These are phyloP conservation scores for Leptonema lineaticorne DNA, from an alignment of 1,140 invertebrate species.

Conservation along the genomic window DNA sequence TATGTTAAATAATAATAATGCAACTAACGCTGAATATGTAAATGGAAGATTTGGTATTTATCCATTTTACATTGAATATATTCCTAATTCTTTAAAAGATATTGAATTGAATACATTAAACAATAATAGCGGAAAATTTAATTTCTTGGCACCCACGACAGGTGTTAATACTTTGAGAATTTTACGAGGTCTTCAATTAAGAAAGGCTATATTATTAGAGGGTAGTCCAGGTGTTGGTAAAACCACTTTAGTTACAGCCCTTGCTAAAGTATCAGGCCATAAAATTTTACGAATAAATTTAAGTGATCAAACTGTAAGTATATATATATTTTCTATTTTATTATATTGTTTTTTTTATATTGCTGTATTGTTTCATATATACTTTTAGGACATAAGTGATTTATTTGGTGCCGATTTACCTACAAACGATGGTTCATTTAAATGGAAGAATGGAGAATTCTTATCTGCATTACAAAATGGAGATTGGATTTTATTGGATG, in stretches of 20 bases:
- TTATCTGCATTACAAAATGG: slow-evolving; percentile 88
- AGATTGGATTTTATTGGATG: slow-evolving; percentile 97
- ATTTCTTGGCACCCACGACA: slow-evolving; percentile 82
- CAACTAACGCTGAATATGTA: slow-evolving; percentile 45
- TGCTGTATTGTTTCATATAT: neutral
- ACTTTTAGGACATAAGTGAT: slow-evolving; percentile 85
- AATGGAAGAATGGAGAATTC: slow-evolving; percentile 95
- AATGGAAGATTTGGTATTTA: slow-evolving; percentile 64
- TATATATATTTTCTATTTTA: neutral
- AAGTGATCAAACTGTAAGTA: slow-evolving; percentile 93
- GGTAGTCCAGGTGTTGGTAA: slow-evolving; percentile 98
- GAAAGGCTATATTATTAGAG: slow-evolving; percentile 92
- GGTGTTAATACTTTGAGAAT: slow-evolving; percentile 80
- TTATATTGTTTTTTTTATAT: neutral
- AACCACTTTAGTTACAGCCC: slow-evolving; percentile 90
- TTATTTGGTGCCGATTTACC: slow-evolving; percentile 98
- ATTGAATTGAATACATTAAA: slow-evolving; percentile 25
- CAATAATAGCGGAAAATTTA: slow-evolving; percentile 56
- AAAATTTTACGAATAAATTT: slow-evolving; percentile 91
- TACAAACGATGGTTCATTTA: slow-evolving; percentile 91
- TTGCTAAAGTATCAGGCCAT: slow-evolving; percentile 83
- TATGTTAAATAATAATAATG: slow-evolving; percentile 45
- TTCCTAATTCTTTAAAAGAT: slow-evolving; percentile 42
- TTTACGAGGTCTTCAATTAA: slow-evolving; percentile 83
- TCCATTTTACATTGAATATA: slow-evolving; percentile 70